Evolutionary conservation across 2,888 invertebrate genomes (phyloP), one percentile per base, ranked within the genome.

Genomic region (Drosophila kanekoi): DNA sequence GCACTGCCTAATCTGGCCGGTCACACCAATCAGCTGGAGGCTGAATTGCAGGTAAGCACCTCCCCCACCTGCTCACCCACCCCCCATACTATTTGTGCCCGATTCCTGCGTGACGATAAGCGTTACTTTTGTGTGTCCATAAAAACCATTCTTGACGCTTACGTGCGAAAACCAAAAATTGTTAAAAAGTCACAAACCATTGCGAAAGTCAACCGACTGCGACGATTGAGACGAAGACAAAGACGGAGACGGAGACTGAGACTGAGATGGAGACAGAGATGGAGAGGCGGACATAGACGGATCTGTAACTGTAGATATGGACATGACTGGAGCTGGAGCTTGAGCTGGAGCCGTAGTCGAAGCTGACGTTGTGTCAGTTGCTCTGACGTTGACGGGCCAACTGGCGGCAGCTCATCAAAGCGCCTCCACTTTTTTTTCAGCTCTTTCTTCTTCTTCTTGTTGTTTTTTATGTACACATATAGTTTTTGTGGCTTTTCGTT

Each of bases 1-100:
- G 94, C 92, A 32, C 96, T 97, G 96, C 97, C 97, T 53, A 97
- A 97, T 93, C 94, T 96, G 70, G 94, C 97, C 92, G 96, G 96
- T 1, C 96, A 97, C 91, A 94, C 94, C 70, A 95, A 95, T 90
- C 97, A 97, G 92, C 94, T 95, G 84, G 96, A 96, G 90, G 97
- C 97, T 57, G 96, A 96, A 89, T 94, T 95, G 89, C 95, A 95
- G 94, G 96, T 97, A 93, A 95, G 93, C 38, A 8, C 11, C 16
- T 13, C 47, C 18, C 35, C 38, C 9, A 1, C 13, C 14, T 33
- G 9, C 43, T 18, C 40, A 40, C 9, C 11, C 20, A 13, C 8
- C 4, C 2, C 11, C 9, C 16, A 10, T 1, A 9, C 10, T 18
- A 18, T 4, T 6, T 43, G 59, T 62, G 41, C 41, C 49, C 47